phyloP scores from a whole-genome alignment of 2,888 invertebrate genomes.

The Oligia strigilis region DNA sequence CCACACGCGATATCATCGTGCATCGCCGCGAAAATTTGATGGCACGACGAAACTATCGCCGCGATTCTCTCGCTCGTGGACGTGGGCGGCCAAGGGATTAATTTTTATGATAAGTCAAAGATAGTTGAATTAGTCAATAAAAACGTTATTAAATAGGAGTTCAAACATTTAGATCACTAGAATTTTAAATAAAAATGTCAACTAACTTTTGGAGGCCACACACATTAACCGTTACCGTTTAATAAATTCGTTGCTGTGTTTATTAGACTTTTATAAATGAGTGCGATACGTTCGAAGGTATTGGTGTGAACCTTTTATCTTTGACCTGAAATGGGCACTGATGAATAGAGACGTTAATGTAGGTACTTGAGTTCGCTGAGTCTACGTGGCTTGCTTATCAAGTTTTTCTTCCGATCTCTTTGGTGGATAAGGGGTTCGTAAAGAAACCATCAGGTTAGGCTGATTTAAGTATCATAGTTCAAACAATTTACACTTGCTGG shows the following conservation, averaged over 20 bases:
- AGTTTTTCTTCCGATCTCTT: neutral
- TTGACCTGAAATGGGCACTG: slow-evolving; percentile 31
- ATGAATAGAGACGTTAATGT: slow-evolving; percentile 51
- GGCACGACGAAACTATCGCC: no score
- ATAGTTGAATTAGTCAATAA: neutral
- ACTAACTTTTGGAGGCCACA: neutral
- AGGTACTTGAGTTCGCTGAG: slow-evolving; percentile 13
- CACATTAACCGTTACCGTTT: neutral
- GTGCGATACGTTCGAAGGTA: slow-evolving; percentile 12
- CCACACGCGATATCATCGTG: no score
- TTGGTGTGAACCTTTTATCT: slow-evolving; percentile 31
- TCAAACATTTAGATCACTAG: neutral
- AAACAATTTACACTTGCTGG: neutral
- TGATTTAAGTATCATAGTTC: neutral
- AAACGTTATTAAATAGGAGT: neutral
- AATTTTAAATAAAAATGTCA: neutral
- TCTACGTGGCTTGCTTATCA: slow-evolving; percentile 32
- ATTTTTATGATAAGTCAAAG: neutral
- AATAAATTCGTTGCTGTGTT: slow-evolving; percentile 1
- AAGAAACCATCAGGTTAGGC: neutral
- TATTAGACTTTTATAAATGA: slow-evolving; percentile 48
- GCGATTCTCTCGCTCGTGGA: no score
- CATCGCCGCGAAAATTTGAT: no score
- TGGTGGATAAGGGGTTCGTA: neutral
- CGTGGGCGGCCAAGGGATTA: no score